phyloP scores from a whole-genome alignment of 2,888 invertebrate species.

The Zele albiditarsus region DNA sequence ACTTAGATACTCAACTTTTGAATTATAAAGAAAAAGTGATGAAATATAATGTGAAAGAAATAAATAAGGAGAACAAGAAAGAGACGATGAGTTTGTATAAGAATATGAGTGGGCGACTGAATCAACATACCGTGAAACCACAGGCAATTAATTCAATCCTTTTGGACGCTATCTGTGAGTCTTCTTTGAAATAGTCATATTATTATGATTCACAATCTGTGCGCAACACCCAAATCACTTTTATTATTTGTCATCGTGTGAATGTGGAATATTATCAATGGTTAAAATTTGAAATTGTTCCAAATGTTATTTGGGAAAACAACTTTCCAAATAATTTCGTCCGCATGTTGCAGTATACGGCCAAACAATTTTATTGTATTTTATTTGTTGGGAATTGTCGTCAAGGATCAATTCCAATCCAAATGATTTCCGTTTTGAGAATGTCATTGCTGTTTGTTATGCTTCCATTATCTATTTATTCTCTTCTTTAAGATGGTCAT shows the following conservation, averaged over 20 bases:
- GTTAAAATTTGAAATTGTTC: constrained; percentile 2
- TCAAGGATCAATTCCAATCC: not conserved
- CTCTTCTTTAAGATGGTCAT: not conserved
- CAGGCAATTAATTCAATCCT: constrained; percentile 48
- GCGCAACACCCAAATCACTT: not conserved
- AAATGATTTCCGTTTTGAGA: not conserved
- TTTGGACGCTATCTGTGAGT: constrained; percentile 33
- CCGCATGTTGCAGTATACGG: not conserved
- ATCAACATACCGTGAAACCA: constrained; percentile 51
- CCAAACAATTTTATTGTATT: too few species aligned
- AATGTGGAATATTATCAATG: not conserved
- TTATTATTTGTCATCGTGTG: not conserved
- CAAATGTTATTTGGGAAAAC: not conserved
- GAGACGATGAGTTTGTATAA: constrained; percentile 42
- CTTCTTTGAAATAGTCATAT: constrained; percentile 24
- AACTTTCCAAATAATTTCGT: not conserved
- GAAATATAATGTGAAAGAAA: constrained; percentile 20
- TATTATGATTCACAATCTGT: constrained; percentile 17
- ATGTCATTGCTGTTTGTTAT: not conserved
- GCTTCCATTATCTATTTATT: not conserved
- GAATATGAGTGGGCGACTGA: constrained; percentile 23
- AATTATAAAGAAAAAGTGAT: constrained; percentile 25
- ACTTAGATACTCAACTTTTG: constrained; percentile 33
- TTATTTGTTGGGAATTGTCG: too few species aligned
- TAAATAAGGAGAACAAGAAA: constrained; percentile 30